Evolutionary conservation across 2,113 vertebrate species (phyloP).

Genomic region (Corythornis madagascariensis): DNA sequence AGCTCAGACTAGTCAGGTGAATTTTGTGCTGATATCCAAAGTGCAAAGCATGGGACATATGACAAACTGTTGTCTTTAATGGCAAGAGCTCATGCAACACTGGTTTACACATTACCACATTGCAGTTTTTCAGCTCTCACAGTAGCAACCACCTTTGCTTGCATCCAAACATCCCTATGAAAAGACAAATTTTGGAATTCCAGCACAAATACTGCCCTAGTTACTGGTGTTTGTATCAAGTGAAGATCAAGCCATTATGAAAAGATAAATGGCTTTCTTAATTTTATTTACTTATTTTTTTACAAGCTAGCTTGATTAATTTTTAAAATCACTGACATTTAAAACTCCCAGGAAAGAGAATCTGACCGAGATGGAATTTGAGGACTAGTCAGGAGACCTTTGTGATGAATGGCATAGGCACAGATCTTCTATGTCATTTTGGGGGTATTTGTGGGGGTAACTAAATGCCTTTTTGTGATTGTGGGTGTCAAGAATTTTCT

Average conservation of each 20-base stretch:
- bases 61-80: not conserved
- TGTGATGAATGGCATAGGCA: not conserved
- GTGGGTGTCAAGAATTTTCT: not conserved
- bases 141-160: not conserved
- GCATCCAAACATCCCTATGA: not conserved
- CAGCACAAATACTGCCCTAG: not conserved
- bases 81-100: not conserved
- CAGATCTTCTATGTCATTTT: not conserved
- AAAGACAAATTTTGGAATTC: not conserved
- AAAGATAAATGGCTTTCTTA: not conserved
- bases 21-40: not conserved
- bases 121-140: not conserved
- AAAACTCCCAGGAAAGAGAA: not conserved
- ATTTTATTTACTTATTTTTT: not conserved
- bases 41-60: rapidly evolving
- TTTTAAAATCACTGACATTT: not conserved
- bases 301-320: not conserved
- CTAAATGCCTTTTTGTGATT: not conserved
- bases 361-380: not conserved
- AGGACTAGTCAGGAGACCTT: not conserved
- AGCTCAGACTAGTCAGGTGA: not conserved
- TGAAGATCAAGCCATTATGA: not conserved
- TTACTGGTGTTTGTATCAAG: not conserved
- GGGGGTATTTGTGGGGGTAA: not conserved
- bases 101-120: not conserved